These are phyloP conservation scores for Helicoverpa assulta DNA, from an alignment of 2,888 invertebrate genomes.

Conservation along the genomic window DNA sequence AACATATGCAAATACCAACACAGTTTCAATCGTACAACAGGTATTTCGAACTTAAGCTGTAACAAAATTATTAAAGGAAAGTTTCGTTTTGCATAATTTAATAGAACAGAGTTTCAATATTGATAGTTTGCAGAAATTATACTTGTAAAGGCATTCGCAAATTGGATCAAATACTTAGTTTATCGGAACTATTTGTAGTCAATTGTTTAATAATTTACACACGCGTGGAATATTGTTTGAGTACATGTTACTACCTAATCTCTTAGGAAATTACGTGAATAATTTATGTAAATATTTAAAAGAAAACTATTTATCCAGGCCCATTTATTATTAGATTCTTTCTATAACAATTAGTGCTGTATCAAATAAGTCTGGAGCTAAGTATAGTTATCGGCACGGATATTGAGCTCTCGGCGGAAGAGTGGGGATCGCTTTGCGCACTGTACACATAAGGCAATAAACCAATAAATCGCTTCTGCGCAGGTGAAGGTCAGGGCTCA, in stretches of 20 bases:
- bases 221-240: slow-evolving; percentile 15
- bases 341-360: no score
- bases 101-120: slow-evolving; percentile 41
- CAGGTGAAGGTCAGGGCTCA: no score
- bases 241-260: not conserved
- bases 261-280: not conserved
- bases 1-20: not conserved
- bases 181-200: slow-evolving; percentile 26
- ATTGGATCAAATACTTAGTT: slow-evolving; percentile 57
- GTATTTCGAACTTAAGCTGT: not conserved
- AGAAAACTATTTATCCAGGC: no score
- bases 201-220: slow-evolving; percentile 49
- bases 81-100: slow-evolving; percentile 48
- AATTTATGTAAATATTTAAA: not conserved
- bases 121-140: slow-evolving; percentile 49
- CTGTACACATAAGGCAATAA: no score
- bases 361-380: no score
- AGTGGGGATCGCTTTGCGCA: no score
- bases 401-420: no score
- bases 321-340: no score
- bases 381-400: no score
- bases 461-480: no score
- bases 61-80: slow-evolving; percentile 33
- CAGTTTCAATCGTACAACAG: not conserved
- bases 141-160: slow-evolving; percentile 32